Evolutionary conservation across 2,113 vertebrate genomes (phyloP).

Genomic region (Thalassoma bifasciatum): DNA sequence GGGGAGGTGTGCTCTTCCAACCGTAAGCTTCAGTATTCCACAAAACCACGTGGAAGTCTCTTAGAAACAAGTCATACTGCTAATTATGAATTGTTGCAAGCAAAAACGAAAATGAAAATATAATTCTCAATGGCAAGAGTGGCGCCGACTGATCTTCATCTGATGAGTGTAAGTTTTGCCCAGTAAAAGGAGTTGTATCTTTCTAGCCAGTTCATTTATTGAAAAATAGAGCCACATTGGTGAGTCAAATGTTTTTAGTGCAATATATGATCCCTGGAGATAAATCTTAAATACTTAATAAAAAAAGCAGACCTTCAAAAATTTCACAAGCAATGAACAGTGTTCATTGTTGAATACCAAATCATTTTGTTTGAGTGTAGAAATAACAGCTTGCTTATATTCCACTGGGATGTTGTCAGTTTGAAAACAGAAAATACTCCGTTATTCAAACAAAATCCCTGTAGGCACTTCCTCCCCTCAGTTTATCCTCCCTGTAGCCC

Average conservation of each 20-base stretch:
- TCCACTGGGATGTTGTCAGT: neutral
- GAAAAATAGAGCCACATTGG: neutral
- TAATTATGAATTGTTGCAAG: no score
- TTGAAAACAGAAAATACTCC: conserved; percentile 14
- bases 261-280: neutral
- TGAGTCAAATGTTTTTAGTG: neutral
- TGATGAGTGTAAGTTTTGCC: no score
- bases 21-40: no score
- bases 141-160: no score
- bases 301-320: neutral
- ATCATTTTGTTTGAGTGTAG: neutral
- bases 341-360: neutral
- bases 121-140: no score
- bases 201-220: neutral
- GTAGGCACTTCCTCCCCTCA: neutral
- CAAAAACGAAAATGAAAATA: no score
- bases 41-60: no score
- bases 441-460: conserved; percentile 2
- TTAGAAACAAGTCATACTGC: no score
- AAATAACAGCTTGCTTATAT: neutral
- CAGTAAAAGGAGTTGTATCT: neutral
- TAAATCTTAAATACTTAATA: neutral
- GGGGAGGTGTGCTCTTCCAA: no score
- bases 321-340: neutral
- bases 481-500: neutral